These are phyloP conservation scores for Clivina fossor DNA, from an alignment of 2,888 invertebrate species.

Conservation along the genomic window DNA sequence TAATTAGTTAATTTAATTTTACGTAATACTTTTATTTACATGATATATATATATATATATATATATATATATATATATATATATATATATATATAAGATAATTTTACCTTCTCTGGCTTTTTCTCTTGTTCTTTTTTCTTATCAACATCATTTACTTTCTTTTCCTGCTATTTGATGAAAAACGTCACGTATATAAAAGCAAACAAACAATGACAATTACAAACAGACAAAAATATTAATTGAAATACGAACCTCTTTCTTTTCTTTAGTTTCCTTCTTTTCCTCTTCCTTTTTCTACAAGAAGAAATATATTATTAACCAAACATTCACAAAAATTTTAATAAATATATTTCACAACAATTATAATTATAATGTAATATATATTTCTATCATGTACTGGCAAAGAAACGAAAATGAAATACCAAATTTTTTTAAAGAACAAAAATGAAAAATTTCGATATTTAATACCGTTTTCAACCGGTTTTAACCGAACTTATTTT, in stretches of 20 bases:
- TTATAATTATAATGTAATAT: too few relatives aligned
- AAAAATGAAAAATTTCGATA: too few relatives aligned
- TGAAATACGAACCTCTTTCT: conserved; percentile 39
- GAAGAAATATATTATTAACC: conserved; percentile 29
- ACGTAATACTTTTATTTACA: conserved; percentile 18
- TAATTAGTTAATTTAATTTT: conserved; percentile 31
- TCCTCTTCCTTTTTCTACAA: conserved; percentile 48
- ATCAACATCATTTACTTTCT: conserved; percentile 48
- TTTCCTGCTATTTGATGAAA: conserved; percentile 49
- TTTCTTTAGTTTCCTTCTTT: conserved; percentile 46
- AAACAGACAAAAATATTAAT: not conserved
- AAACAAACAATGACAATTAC: conserved; percentile 13
- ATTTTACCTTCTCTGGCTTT: conserved; percentile 41
- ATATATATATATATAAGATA: conserved; percentile 15
- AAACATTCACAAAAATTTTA: conserved; percentile 5
- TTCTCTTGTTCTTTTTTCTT: conserved; percentile 44
- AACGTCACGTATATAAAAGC: not conserved
- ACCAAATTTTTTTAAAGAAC: too few relatives aligned
- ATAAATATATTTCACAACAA: too few relatives aligned
- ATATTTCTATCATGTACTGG: not conserved
- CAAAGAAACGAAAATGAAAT: too few relatives aligned
- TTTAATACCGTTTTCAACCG: too few relatives aligned
- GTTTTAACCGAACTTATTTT: too few relatives aligned
- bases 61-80: too few relatives aligned
- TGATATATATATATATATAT: too few relatives aligned